Evolutionary conservation across 1,140 invertebrate genomes (phyloP).

Genomic region (Thaumatotibia leucotreta): DNA sequence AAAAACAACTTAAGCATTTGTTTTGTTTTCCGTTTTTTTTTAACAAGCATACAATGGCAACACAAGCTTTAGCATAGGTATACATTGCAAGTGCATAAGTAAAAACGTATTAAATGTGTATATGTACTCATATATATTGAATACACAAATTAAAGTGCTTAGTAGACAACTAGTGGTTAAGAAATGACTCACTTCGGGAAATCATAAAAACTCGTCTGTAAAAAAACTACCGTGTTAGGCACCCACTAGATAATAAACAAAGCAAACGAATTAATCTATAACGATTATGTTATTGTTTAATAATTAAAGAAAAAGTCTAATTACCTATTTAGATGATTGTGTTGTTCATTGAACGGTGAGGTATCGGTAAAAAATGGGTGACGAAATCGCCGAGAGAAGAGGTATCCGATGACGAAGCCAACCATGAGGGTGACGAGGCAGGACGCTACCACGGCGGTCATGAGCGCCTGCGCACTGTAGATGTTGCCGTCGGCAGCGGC

Average conservation of each 20-base stretch:
- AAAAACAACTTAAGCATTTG: background rate
- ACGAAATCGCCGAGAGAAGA: conserved; percentile 87
- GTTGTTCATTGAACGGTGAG: conserved; percentile 84
- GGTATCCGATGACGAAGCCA: conserved; percentile 89
- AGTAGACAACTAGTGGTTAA: background rate
- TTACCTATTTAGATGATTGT: conserved; percentile 75
- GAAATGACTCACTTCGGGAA: conserved; percentile 27
- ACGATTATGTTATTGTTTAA: background rate
- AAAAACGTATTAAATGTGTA: too few relatives aligned
- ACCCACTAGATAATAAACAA: too few relatives aligned
- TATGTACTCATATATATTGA: too few relatives aligned
- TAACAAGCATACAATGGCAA: too few relatives aligned
- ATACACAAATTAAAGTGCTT: too few relatives aligned
- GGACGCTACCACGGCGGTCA: conserved; percentile 86
- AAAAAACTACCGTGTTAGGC: conserved; percentile 24
- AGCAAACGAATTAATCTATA: background rate
- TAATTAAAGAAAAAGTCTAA: background rate
- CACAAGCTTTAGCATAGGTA: too few relatives aligned
- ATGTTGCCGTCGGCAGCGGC: conserved; percentile 80
- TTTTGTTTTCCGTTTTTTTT: background rate
- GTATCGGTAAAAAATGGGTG: conserved; percentile 83
- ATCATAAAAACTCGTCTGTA: conserved; percentile 35
- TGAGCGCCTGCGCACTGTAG: conserved; percentile 87
- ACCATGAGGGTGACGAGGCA: conserved; percentile 88
- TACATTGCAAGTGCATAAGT: too few relatives aligned